These are phyloP conservation scores for Aphidius ervi DNA, from an alignment of 1,140 invertebrate genomes.

Conservation along the genomic window DNA sequence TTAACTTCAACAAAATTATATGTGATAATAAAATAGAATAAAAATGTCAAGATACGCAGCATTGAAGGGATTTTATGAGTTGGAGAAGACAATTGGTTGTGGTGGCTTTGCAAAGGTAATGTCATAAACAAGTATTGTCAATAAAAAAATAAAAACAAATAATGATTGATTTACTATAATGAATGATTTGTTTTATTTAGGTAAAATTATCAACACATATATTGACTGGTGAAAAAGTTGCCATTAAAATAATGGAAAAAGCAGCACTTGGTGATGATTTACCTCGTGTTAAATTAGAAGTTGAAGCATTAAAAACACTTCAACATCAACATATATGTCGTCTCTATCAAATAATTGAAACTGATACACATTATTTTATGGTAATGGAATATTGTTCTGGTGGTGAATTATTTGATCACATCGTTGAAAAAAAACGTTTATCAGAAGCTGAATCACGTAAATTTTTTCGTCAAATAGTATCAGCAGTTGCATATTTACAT, in stretches of 20 bases:
- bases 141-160: slow-evolving; percentile 61
- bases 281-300: slow-evolving; percentile 71
- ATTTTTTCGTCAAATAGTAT: slow-evolving; percentile 76
- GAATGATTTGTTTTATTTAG: too few relatives aligned
- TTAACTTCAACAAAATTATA: too few relatives aligned
- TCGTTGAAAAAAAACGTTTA: slow-evolving; percentile 69
- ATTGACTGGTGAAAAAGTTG: slow-evolving; percentile 76
- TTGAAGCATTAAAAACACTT: slow-evolving; percentile 75
- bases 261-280: slow-evolving; percentile 70
- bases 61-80: slow-evolving; percentile 64
- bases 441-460: slow-evolving; percentile 66
- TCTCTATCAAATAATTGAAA: slow-evolving; percentile 80
- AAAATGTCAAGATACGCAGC: slow-evolving; percentile 52
- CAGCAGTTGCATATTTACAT: slow-evolving; percentile 75
- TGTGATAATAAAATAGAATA: not conserved
- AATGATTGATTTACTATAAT: too few relatives aligned
- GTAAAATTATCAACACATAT: slow-evolving; percentile 73
- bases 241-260: slow-evolving; percentile 87
- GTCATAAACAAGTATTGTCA: slow-evolving; percentile 69
- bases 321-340: slow-evolving; percentile 80
- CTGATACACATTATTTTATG: slow-evolving; percentile 65
- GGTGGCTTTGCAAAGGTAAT: slow-evolving; percentile 82
- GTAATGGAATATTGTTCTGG: slow-evolving; percentile 79
- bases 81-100: slow-evolving; percentile 71
- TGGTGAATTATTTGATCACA: slow-evolving; percentile 83